Evolutionary conservation across 2,797 vertebrate species (phyloP).

Genomic region (Enteromius treurensis): DNA sequence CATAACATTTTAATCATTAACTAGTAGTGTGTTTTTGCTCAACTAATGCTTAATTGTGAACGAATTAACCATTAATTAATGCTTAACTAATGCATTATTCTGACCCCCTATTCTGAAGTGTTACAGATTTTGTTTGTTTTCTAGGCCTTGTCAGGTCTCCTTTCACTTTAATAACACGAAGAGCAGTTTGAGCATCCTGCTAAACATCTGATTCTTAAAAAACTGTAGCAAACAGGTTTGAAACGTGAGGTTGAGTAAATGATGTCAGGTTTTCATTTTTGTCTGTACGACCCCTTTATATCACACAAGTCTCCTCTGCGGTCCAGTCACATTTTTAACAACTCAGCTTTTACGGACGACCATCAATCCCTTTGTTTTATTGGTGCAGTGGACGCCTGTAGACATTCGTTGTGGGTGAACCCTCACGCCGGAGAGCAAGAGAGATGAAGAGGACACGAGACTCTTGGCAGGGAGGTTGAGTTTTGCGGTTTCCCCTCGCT

Average conservation of each 20-base stretch:
- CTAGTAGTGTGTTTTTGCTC: too few relatives aligned
- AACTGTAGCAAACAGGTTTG: neutral
- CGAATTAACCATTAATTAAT: too few relatives aligned
- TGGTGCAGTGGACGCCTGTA: constrained; percentile 15
- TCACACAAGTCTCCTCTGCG: neutral
- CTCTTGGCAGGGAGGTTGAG: constrained; percentile 30
- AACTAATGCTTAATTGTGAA: too few relatives aligned
- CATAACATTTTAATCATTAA: too few relatives aligned
- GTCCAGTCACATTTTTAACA: constrained; percentile 18
- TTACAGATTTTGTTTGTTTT: neutral
- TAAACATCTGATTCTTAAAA: neutral
- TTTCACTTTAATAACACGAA: neutral
- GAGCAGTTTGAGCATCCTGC: neutral
- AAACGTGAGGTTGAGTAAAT: neutral
- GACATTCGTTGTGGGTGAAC: constrained; percentile 22
- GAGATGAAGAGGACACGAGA: constrained; percentile 13
- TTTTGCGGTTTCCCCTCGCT: constrained; percentile 33
- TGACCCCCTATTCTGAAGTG: too few relatives aligned
- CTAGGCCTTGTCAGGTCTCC: neutral
- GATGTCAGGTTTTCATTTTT: neutral
- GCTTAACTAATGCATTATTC: too few relatives aligned
- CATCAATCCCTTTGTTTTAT: constrained; percentile 16
- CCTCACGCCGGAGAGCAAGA: neutral
- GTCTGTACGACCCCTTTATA: neutral
- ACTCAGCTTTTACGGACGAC: constrained; percentile 5